A percentile compares a stretch with the other conserved stretches of the same genome.
phyloP scores from a whole-genome alignment of 2,797 vertebrate species.

The Tauraco hartlaubi region DNA sequence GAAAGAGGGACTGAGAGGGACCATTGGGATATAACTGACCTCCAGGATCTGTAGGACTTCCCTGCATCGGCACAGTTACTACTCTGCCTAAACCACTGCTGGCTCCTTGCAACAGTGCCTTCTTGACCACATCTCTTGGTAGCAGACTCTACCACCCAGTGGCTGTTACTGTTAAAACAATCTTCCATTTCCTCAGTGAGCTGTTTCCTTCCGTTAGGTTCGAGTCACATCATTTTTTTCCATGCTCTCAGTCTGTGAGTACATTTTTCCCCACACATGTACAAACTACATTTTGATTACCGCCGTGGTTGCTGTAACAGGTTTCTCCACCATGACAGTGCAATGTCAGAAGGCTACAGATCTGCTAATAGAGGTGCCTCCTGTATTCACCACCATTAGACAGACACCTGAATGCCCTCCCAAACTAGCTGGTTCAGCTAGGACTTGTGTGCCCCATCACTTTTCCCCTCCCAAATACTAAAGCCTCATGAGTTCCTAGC shows the following conservation, averaged over 20 bases:
- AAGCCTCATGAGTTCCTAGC: not conserved
- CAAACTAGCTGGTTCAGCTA: not conserved
- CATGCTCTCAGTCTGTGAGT: not conserved
- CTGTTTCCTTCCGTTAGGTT: not conserved
- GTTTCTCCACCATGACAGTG: not conserved
- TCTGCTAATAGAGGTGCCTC: not conserved
- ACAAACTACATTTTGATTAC: not conserved
- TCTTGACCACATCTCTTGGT: conserved; percentile 43
- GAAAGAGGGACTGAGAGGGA: not conserved
- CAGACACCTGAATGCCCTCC: not conserved
- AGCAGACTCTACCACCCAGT: conserved; percentile 70
- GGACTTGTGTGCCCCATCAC: not conserved
- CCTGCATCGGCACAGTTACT: not conserved
- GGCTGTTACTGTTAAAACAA: conserved; percentile 63
- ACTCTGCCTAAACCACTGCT: not conserved
- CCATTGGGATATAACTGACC: not conserved
- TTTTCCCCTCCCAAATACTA: not conserved
- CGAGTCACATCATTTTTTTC: not conserved
- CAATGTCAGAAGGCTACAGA: not conserved
- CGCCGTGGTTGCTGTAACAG: not conserved
- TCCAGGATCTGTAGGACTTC: not conserved
- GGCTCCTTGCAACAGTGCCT: not conserved
- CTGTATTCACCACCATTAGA: not conserved
- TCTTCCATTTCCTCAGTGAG: not conserved
- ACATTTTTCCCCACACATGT: rapidly evolving